Evolutionary conservation across 2,888 invertebrate species (phyloP).

Genomic region (Oscheius myriophilus): DNA sequence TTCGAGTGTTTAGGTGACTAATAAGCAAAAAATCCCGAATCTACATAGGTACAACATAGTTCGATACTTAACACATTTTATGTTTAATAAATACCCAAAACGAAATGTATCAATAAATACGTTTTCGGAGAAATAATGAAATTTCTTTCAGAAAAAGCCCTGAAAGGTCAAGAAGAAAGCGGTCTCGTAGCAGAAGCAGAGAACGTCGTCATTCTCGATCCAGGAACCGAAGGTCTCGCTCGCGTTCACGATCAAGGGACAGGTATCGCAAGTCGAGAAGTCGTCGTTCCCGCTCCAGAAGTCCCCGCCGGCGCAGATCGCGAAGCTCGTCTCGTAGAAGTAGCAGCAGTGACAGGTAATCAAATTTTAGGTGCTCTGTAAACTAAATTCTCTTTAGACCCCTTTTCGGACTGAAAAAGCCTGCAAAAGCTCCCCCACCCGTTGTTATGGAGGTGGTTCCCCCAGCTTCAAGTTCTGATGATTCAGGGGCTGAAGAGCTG

Average conservation of each 20-base stretch:
- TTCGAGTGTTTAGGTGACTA: too few species aligned
- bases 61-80: too few species aligned
- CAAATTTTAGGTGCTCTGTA: neutral
- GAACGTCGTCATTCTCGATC: constrained; percentile 36
- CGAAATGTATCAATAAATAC: too few species aligned
- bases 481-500: constrained; percentile 15
- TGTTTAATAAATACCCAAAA: too few species aligned
- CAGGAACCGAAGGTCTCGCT: neutral
- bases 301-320: neutral
- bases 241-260: constrained; percentile 27
- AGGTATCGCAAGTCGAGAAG: constrained; percentile 21
- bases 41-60: too few species aligned
- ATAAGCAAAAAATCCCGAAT: too few species aligned
- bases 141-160: neutral
- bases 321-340: neutral
- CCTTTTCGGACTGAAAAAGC: neutral
- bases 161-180: neutral
- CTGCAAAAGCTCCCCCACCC: neutral
- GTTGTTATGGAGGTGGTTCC: neutral
- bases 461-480: constrained; percentile 6
- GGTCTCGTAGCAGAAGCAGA: constrained; percentile 20
- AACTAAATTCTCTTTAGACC: neutral
- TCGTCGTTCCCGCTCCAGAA: constrained; percentile 29
- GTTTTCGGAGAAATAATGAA: too few species aligned
- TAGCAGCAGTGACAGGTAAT: constrained; percentile 7